Percentiles rank a stretch among this genome's conserved stretches.
Evolutionary conservation across 2,797 vertebrate species (phyloP).

Genomic region (Neosilurus hyrtlii): DNA sequence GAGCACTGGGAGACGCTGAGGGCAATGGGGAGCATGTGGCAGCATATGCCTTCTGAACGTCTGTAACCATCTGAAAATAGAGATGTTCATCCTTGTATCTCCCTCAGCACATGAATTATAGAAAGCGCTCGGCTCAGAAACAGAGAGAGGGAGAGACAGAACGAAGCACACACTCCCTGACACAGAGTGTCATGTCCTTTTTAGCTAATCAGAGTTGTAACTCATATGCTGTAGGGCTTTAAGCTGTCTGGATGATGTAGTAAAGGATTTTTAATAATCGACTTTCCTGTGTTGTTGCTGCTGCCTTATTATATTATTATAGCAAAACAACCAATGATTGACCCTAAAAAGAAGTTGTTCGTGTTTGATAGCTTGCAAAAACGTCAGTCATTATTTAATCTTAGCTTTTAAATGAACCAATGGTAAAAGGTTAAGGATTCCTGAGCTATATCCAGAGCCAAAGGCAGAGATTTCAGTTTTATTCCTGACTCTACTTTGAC

Average conservation of each 20-base stretch:
- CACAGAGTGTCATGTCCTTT: constrained; percentile 45
- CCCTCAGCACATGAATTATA: constrained; percentile 58
- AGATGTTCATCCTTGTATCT: constrained; percentile 52
- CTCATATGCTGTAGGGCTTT: constrained; percentile 32
- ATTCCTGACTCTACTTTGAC: background rate
- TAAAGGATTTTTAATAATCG: constrained; percentile 42
- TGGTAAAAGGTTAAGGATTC: background rate
- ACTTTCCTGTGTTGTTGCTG: constrained; percentile 27
- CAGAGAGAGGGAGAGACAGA: background rate
- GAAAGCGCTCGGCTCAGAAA: constrained; percentile 35
- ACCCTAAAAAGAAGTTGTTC: constrained; percentile 12
- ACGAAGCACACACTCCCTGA: background rate
- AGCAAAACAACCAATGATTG: constrained; percentile 25
- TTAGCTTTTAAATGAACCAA: background rate
- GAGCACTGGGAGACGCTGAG: background rate
- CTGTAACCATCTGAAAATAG: constrained; percentile 52
- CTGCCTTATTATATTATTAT: constrained; percentile 16
- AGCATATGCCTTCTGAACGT: constrained; percentile 24
- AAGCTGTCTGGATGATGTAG: constrained; percentile 27
- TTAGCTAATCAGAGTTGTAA: constrained; percentile 41
- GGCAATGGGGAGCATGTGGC: constrained; percentile 16
- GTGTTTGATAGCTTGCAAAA: background rate
- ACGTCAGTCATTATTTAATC: background rate
- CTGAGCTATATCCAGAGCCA: background rate
- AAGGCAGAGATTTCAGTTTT: background rate